Base-by-base conservation (phyloP, 23 tunicate species). In the Corella eumyota region DNA sequence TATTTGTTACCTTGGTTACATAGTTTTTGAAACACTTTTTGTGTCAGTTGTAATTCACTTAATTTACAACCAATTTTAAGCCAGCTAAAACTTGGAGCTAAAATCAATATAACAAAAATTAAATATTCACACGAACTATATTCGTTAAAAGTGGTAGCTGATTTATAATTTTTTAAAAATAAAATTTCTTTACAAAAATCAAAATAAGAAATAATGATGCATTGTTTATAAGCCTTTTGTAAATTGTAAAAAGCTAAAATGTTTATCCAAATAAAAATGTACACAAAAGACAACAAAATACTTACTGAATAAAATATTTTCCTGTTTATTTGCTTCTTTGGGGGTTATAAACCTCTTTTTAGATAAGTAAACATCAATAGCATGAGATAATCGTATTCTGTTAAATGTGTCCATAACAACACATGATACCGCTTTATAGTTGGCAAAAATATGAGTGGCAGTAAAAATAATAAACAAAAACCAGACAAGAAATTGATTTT, bases 361-460 rank as follows among this genome's bases (percentile, higher is more conserved):
- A 19, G 20, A 25, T 6, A 9, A 11, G 22, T 7, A 51, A 19
- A 19, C 23, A n/a, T 37, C 34, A 36, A 63, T 58, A 7, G 68
- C 81, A 0, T 36, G 46, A 24, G 45, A 37, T 23, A 92, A 58
- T 56, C 98, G 76, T 5, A 32, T 65, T 23, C 67, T 36, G 68
- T 92, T 92, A 55, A 92, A 72, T 27, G 72, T 45, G 1, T 92
- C 93, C 81, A 81, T 82, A 28, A 72, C 72, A 2, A 92, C 77
- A 55, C 79, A 64, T 32, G 78, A 32, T 25, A 92, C 98, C 0
- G 98, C 98, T 57, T 62, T 77, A 66, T 82, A 92, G 49, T 92
- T 92, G 25, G 81, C 69, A 29, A 58, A 82, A 7, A 92, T 65
- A 45, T 92, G 98, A 11, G 77, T 57, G 15, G 64, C 34, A 4